A percentile compares a stretch with the other conserved stretches of the same genome.
These are phyloP conservation scores for Drosophila obscura DNA, from an alignment of 1,140 invertebrate species.

Conservation along the genomic window DNA sequence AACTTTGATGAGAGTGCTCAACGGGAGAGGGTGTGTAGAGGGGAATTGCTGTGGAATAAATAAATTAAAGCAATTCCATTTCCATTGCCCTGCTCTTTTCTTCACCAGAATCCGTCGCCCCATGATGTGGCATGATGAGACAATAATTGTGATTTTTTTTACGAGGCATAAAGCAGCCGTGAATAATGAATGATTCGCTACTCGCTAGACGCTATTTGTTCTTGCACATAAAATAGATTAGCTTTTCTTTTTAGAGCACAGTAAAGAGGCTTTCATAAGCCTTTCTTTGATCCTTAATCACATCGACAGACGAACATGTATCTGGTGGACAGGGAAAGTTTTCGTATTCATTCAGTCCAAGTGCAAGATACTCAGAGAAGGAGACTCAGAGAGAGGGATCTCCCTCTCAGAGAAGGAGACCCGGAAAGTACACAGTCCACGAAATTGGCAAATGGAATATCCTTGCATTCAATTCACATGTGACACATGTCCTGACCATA, in stretches of 20 bases:
- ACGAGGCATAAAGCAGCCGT: slow-evolving; percentile 38
- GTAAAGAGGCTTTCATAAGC: too few relatives aligned
- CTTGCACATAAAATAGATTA: too few relatives aligned
- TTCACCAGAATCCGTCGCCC: background rate
- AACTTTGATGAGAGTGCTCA: background rate
- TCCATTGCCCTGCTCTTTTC: background rate
- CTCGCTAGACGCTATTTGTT: background rate
- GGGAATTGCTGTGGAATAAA: slow-evolving; percentile 25
- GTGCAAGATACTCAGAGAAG: too few relatives aligned
- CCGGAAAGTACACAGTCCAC: background rate
- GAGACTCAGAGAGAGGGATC: too few relatives aligned
- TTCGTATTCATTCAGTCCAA: too few relatives aligned
- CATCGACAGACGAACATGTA: too few relatives aligned
- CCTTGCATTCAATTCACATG: slow-evolving; percentile 52
- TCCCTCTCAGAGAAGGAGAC: too few relatives aligned
- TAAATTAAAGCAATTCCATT: slow-evolving; percentile 41
- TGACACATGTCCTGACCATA: slow-evolving; percentile 58
- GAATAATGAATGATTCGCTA: slow-evolving; percentile 65
- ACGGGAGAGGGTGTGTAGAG: background rate
- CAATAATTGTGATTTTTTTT: slow-evolving; percentile 34
- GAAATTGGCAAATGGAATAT: slow-evolving; percentile 39
- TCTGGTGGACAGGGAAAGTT: too few relatives aligned
- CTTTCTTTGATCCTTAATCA: too few relatives aligned
- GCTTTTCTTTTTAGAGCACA: too few relatives aligned
- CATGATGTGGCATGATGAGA: slow-evolving; percentile 23